Evolutionary conservation across 2,888 invertebrate species (phyloP).

Genomic region (Parthenolecanium corni): DNA sequence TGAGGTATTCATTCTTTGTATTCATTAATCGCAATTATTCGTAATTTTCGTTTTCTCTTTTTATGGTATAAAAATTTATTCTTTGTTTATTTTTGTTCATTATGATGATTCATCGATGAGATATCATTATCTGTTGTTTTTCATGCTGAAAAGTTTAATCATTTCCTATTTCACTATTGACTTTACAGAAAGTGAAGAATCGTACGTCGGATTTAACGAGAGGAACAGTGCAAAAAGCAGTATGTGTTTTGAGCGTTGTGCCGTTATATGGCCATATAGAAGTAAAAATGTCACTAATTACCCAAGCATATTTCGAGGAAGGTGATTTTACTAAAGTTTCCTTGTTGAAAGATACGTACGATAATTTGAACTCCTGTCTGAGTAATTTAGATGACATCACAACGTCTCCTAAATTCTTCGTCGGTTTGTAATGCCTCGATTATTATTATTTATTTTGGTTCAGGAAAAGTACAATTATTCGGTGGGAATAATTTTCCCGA

Average conservation of each 20-base stretch:
- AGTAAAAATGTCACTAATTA: constrained; percentile 86
- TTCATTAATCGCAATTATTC: too few relatives aligned
- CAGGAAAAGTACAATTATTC: neutral
- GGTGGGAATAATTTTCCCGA: neutral
- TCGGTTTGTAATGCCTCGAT: constrained; percentile 43
- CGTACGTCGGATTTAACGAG: constrained; percentile 91
- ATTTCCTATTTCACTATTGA: too few relatives aligned
- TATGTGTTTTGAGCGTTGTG: constrained; percentile 80
- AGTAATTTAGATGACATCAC: constrained; percentile 40
- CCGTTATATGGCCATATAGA: constrained; percentile 91
- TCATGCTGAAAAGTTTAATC: too few relatives aligned
- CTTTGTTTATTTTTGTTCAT: too few relatives aligned
- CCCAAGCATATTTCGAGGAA: constrained; percentile 93
- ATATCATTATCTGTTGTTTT: too few relatives aligned
- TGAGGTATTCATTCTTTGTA: too few relatives aligned
- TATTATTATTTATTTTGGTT: neutral
- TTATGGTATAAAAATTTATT: too few relatives aligned
- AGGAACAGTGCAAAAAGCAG: constrained; percentile 95
- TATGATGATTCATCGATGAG: too few relatives aligned
- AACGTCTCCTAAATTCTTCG: constrained; percentile 48
- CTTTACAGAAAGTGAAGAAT: constrained; percentile 70
- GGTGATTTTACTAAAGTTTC: constrained; percentile 83
- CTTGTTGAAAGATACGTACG: constrained; percentile 79
- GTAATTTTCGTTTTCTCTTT: too few relatives aligned
- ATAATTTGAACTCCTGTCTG: constrained; percentile 79